Evolutionary conservation across 1,140 invertebrate species (phyloP), one percentile per base, ranked within the genome.

Genomic region (Calephelis nemesis): DNA sequence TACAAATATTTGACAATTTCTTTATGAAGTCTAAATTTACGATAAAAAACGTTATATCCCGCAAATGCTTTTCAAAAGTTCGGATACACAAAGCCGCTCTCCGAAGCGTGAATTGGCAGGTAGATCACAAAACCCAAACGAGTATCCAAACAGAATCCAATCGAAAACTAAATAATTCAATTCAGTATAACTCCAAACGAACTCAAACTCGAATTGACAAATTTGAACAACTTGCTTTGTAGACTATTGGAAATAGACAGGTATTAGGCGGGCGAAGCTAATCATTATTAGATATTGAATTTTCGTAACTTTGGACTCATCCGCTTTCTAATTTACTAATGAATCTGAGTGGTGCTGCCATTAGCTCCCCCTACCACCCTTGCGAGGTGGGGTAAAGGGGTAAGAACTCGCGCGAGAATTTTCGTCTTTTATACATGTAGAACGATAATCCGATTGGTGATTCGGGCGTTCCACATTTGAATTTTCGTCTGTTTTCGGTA

Each of bases 221-320:
- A 86, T 84, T 83, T 79, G 77, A 88, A 87, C 75, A 75, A 73
- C 74, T 70, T 69, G 74, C 72, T 77, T 71, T 71, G 72, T 76
- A 82, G 67, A 75, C 75, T 81, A 85, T 82, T 70, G 78, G 69
- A 75, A 74, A 87, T 87, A 86, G 84, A 82, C 88, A 89, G 86
- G 88, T 90, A 91, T 83, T 74, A 80, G 78, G 72, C 77, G 76
- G 76, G 76, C 48, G 74, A 71, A 85, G 82, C 87, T 89, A 88
- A 92, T 92, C 88, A 92, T 92, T 92, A 92, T 91, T 90, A 91
- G 87, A 92, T 91, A 92, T 92, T 91, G 91, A 90, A 92, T 92
- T 92, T 91, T 92, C 88, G 72, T 84, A 92, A 92, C 88, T 92
- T 92, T 90, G 87, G 86, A 91, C 88, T 92, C 91, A 90, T 92